Conservation (phyloP, 2,888 invertebrate genomes). For the Oscheius myriophilus region DNA sequence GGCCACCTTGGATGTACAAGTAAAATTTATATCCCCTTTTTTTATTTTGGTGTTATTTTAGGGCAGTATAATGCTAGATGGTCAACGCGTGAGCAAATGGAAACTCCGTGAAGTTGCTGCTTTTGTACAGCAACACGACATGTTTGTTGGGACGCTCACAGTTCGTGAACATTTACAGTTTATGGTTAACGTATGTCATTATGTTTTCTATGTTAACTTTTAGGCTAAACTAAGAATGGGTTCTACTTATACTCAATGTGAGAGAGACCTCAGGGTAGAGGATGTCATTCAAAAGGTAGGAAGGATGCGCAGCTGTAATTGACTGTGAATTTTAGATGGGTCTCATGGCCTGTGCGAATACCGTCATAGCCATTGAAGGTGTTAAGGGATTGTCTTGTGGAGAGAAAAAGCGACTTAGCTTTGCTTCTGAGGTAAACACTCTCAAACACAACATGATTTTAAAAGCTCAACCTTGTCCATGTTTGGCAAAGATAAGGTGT, state of each 20-base stretch:
- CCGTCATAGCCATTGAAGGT: conserved; percentile 81
- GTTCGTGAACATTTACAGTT: conserved; percentile 84
- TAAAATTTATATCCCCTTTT: too few relatives aligned
- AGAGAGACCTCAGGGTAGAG: conserved; percentile 79
- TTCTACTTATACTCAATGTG: conserved; percentile 76
- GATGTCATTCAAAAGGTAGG: conserved; percentile 74
- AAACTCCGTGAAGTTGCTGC: conserved; percentile 76
- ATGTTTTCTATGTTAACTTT: too few relatives aligned
- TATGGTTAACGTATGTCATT: conserved; percentile 70
- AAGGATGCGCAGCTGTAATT: too few relatives aligned
- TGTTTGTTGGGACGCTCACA: conserved; percentile 86
- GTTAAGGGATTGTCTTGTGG: conserved; percentile 89
- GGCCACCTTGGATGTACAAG: conserved; percentile 45
- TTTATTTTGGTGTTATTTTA: too few relatives aligned
- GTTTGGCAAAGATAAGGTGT: too few relatives aligned
- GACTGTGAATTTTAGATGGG: conserved; percentile 81
- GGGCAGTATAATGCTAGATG: conserved; percentile 51
- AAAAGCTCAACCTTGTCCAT: too few relatives aligned
- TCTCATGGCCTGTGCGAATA: conserved; percentile 79
- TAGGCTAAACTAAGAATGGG: conserved; percentile 83
- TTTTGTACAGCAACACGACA: conserved; percentile 90
- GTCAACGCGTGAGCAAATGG: conserved; percentile 53
- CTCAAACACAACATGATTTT: too few relatives aligned
- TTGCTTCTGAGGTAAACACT: conserved; percentile 88
- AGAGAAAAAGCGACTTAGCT: conserved; percentile 88